Conservation (phyloP, 37 sponge, comb jelly and placozoan species). For the Eunapius fragilis region DNA sequence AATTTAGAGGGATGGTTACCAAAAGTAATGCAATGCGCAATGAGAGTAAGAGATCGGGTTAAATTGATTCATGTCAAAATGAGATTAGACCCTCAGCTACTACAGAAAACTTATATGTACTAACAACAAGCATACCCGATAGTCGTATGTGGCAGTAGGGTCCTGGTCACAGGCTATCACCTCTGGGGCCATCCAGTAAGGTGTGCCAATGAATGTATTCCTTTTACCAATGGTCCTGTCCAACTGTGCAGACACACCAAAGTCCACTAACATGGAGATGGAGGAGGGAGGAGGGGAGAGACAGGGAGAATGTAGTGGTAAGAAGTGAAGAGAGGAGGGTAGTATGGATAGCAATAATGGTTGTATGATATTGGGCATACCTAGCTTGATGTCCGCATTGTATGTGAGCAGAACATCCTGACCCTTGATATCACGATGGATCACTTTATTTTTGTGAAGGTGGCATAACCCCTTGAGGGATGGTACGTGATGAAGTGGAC, state of each 20-base stretch:
- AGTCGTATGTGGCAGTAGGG: constrained; percentile 93
- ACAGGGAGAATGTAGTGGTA: too few relatives aligned
- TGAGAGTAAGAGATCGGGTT: too few relatives aligned
- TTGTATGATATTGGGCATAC: constrained; percentile 29
- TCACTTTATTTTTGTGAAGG: constrained; percentile 94
- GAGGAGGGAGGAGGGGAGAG: background rate
- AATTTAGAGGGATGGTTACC: too few relatives aligned
- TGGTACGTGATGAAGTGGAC: too few relatives aligned
- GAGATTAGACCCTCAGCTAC: background rate
- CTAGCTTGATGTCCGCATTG: constrained; percentile 96
- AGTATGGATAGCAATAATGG: background rate
- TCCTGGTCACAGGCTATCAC: constrained; percentile 98
- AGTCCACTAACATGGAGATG: constrained; percentile 91
- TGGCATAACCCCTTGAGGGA: constrained; percentile 84
- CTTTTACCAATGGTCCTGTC: constrained; percentile 95
- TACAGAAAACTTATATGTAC: too few relatives aligned
- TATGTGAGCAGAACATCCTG: constrained; percentile 97
- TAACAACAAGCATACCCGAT: constrained; percentile 60
- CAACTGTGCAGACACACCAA: constrained; percentile 97
- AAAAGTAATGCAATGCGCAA: too few relatives aligned
- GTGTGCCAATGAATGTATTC: constrained; percentile 98
- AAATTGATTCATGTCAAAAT: too few relatives aligned
- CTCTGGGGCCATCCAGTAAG: too few relatives aligned
- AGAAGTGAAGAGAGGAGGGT: too few relatives aligned
- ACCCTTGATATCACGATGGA: constrained; percentile 97